phyloP scores from a whole-genome alignment of 2,888 invertebrate genomes.

The Allacma fusca region DNA sequence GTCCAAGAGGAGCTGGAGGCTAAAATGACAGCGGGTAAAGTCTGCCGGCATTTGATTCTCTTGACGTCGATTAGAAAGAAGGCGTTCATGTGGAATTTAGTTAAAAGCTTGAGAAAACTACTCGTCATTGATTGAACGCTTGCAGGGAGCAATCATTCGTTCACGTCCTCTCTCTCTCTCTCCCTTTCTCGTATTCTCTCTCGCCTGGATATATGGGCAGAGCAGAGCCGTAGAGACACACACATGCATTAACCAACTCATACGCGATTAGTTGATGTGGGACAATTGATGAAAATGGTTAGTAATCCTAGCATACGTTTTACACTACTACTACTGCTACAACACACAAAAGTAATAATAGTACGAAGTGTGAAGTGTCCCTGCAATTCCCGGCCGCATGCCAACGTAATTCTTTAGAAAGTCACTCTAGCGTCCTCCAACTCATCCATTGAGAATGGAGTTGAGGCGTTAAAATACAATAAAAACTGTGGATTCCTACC shows the following conservation, averaged over 20 bases:
- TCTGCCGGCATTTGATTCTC: slow-evolving; percentile 32
- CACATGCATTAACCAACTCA: no score
- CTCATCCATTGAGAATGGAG: slow-evolving; percentile 22
- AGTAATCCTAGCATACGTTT: no score
- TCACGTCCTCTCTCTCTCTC: neutral
- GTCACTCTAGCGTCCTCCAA: slow-evolving; percentile 39
- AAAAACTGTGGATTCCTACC: slow-evolving; percentile 19
- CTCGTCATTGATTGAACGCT: slow-evolving; percentile 50
- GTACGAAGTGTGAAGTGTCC: neutral
- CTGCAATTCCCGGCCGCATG: neutral
- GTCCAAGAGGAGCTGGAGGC: slow-evolving; percentile 2
- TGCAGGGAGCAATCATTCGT: neutral
- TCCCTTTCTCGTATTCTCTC: no score
- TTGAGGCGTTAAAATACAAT: slow-evolving; percentile 29
- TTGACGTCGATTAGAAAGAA: slow-evolving; percentile 26
- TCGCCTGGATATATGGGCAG: no score
- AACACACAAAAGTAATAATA: neutral
- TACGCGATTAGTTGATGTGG: no score
- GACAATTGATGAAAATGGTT: no score
- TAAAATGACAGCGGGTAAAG: slow-evolving; percentile 24
- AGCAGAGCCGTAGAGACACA: no score
- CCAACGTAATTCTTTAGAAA: slow-evolving; percentile 33
- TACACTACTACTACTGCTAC: no score
- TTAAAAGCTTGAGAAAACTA: slow-evolving; percentile 54
- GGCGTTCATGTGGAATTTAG: slow-evolving; percentile 53